Percentiles rank a stretch among this genome's conserved stretches.
Conservation (phyloP, 2,113 vertebrate genomes). For the Seriola quinqueradiata region DNA sequence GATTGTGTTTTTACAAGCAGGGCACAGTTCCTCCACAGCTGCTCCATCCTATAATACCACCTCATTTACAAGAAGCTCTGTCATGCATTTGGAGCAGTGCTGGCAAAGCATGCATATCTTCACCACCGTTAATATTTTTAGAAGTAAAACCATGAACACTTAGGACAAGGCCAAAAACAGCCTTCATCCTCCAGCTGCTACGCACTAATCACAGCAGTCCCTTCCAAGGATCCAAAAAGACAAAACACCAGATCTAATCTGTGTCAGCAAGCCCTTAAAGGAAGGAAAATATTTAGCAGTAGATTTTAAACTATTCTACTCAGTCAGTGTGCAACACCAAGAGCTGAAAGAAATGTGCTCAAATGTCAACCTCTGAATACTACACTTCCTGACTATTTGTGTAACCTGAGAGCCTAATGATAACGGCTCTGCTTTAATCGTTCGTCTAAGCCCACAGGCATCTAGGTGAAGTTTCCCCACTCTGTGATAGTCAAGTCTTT, state of each 20-base stretch:
- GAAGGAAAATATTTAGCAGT: slow-evolving; percentile 16
- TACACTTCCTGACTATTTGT: neutral
- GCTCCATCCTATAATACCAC: slow-evolving; percentile 17
- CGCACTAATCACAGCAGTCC: neutral
- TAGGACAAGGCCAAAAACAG: slow-evolving; percentile 13
- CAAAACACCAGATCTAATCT: slow-evolving; percentile 43
- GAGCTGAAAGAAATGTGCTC: neutral
- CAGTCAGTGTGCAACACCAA: neutral
- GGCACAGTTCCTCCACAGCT: slow-evolving; percentile 44
- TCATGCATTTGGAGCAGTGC: slow-evolving; percentile 1
- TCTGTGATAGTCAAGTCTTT: neutral
- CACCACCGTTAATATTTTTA: neutral
- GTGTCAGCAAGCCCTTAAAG: slow-evolving; percentile 34
- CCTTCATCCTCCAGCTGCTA: neutral
- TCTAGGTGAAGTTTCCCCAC: neutral
- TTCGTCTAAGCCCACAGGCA: neutral
- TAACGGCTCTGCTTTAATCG: neutral
- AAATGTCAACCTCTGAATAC: neutral
- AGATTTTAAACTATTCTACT: neutral
- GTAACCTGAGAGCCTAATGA: slow-evolving; percentile 11
- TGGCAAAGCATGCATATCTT: neutral
- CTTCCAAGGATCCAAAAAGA: slow-evolving; percentile 35
- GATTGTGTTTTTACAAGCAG: neutral
- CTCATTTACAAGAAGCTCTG: slow-evolving; percentile 17
- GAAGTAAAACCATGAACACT: neutral